Evolutionary conservation across 2,797 vertebrate genomes (phyloP).

Genomic region (Meda fulgida): DNA sequence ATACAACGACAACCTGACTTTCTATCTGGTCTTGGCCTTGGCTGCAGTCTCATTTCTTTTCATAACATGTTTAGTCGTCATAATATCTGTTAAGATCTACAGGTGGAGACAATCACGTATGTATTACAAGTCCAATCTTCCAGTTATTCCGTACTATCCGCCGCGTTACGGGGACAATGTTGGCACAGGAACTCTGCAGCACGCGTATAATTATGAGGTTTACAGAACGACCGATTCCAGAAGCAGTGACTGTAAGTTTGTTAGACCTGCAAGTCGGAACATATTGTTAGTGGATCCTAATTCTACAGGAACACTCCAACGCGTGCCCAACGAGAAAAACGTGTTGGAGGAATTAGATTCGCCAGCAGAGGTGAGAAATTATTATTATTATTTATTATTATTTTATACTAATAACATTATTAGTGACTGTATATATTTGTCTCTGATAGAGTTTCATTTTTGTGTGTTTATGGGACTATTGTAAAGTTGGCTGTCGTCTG

Average conservation of each 20-base stretch:
- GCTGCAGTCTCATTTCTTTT: conserved; percentile 58
- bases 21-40: conserved; percentile 37
- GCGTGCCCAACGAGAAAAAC: conserved; percentile 40
- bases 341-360: conserved; percentile 46
- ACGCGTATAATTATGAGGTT: conserved; percentile 53
- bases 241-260: conserved; percentile 55
- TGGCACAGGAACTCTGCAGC: conserved; percentile 54
- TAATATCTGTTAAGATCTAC: conserved; percentile 54
- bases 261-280: conserved; percentile 57
- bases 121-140: conserved; percentile 44
- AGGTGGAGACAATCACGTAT: conserved; percentile 46
- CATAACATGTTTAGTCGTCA: conserved; percentile 31
- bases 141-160: conserved; percentile 62
- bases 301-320: conserved; percentile 49
- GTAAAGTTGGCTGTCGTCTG: neutral
- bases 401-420: no score
- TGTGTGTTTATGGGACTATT: neutral
- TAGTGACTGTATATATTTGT: neutral
- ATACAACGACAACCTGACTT: conserved; percentile 36
- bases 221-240: conserved; percentile 53
- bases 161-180: conserved; percentile 55
- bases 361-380: conserved; percentile 39
- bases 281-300: conserved; percentile 52
- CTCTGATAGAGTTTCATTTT: neutral
- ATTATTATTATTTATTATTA: no score